Evolutionary conservation across 2,113 vertebrate species (phyloP).

Genomic region (Muntiacus reevesi): DNA sequence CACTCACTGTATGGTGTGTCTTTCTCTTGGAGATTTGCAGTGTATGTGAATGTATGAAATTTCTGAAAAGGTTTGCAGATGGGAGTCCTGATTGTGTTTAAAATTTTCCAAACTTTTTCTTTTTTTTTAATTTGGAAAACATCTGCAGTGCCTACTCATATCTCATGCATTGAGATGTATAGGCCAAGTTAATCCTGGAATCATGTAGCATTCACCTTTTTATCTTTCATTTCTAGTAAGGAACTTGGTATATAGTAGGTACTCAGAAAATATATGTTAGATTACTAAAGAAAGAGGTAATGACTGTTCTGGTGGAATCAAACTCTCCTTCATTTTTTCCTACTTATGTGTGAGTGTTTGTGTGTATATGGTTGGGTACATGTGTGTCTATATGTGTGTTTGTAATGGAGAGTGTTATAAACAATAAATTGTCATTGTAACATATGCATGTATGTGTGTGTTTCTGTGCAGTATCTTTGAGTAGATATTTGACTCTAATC

Average conservation of each 20-base stretch:
- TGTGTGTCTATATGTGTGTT: not conserved
- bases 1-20: not conserved
- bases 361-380: not conserved
- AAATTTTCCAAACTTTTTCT: not conserved
- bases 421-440: constrained; percentile 11
- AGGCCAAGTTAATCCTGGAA: not conserved
- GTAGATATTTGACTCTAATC: constrained; percentile 44
- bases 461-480: constrained; percentile 13
- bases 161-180: not conserved
- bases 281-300: not conserved
- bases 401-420: not conserved
- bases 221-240: not conserved
- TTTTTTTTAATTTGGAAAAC: not conserved
- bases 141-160: not conserved
- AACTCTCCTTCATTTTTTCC: not conserved
- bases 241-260: not conserved
- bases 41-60: not conserved
- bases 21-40: not conserved
- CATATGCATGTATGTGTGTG: not conserved
- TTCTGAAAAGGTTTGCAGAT: not conserved
- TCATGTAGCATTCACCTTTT: not conserved
- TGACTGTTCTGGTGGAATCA: not conserved
- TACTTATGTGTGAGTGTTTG: not conserved
- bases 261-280: not conserved
- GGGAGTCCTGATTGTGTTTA: not conserved